These are phyloP conservation scores for Drosophila pseudoobscura DNA, from an alignment of 1,140 invertebrate species.

Conservation along the genomic window DNA sequence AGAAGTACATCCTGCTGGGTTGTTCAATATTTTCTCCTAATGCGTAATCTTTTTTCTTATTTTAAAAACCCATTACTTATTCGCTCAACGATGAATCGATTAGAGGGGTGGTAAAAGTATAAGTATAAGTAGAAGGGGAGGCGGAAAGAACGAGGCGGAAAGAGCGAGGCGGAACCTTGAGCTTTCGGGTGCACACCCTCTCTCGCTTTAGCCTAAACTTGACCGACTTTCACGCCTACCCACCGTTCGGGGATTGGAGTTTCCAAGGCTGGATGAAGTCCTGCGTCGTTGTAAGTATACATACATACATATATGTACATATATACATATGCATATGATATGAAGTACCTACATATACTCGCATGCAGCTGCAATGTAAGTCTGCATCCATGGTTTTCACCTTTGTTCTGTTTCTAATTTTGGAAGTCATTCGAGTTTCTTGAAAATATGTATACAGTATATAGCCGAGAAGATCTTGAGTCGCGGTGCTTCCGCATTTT, in stretches of 20 bases:
- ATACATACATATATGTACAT: no score
- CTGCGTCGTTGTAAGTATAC: background rate
- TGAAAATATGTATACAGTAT: constrained; percentile 9
- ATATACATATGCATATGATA: no score
- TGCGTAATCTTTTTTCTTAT: no score
- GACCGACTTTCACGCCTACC: constrained; percentile 47
- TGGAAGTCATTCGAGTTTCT: constrained; percentile 24
- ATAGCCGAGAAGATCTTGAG: constrained; percentile 16
- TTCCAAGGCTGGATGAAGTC: constrained; percentile 15
- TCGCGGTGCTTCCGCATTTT: constrained; percentile 45
- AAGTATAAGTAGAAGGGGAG: constrained; percentile 1
- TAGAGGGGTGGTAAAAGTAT: background rate
- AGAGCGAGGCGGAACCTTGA: constrained; percentile 36
- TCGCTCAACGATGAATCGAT: constrained; percentile 24
- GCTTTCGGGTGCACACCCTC: constrained; percentile 28
- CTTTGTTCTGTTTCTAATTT: constrained; percentile 29
- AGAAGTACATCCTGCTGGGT: no score
- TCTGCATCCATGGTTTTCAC: background rate
- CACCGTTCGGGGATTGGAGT: constrained; percentile 10
- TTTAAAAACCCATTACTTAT: constrained; percentile 4
- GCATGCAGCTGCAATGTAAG: background rate
- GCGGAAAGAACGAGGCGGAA: constrained; percentile 1
- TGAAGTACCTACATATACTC: no score
- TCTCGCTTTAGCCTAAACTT: constrained; percentile 48
- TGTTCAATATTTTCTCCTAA: no score